Evolutionary conservation across 1,140 invertebrate genomes (phyloP), one percentile per base, ranked within the genome.

Genomic region (Maconellicoccus hirsutus): DNA sequence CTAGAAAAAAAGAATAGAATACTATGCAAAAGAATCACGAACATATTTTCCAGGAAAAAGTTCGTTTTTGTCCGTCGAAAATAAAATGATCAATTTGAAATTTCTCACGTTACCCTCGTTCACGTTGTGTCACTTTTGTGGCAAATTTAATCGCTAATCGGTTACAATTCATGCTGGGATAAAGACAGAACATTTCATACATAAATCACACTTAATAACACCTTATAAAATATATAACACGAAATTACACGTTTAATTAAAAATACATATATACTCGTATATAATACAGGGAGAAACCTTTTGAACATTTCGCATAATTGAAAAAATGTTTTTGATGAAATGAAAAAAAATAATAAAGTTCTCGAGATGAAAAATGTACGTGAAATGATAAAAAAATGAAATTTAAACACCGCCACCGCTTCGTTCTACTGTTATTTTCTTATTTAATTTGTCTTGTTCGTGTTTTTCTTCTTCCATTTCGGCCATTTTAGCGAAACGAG

Each of bases 361-460:
- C 33, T 38, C 33, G 33, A 7, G 6, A 14, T 14, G 42, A 52
- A 19, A 16, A 52, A 52, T 52, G 42, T 52, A 52, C 42, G 29
- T 33, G 29, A 33, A 52, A 52, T 52, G 42, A 3, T 14, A 52
- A 52, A 8, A 52, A 52, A 33, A 33, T 3, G 29, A 33, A 12
- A 33, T 52, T 87, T 90, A 94, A 73, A 98, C 81, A 73, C 95
- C 95, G 76, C 95, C 95, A 0, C 95, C 94, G 76, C 93, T 96
- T 75, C 95, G 84, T 78, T 97, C 94, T 0, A 97, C 93, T 33
- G 87, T 86, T 75, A 96, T 93, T 77, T 89, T 86, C 78, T 87
- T 88, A 77, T 87, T 90, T 25, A 89, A 79, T 71, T 80, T 78
- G 75, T 89, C 88, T 74, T 86, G 84, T 74, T 91, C 89, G 71